Evolutionary conservation across 2,113 vertebrate genomes (phyloP).

Genomic region (Piaya cayana): DNA sequence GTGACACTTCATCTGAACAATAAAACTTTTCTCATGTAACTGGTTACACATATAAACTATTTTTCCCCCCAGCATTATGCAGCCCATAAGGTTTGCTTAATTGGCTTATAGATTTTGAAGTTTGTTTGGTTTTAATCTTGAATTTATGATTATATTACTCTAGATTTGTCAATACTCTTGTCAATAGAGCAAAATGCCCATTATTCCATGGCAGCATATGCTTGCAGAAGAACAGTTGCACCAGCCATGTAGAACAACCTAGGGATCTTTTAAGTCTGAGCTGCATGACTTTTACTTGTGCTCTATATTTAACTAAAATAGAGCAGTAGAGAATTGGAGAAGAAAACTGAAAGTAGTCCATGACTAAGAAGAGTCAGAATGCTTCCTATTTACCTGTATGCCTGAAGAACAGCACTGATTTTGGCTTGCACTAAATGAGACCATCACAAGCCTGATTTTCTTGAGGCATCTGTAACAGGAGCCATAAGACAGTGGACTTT

Average conservation of each 20-base stretch:
- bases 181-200: not conserved
- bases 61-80: not conserved
- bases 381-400: not conserved
- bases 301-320: not conserved
- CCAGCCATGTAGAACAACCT: not conserved
- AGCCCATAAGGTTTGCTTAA: not conserved
- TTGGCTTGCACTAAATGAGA: not conserved
- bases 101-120: conserved; percentile 9
- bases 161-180: not conserved
- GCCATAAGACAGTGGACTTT: not conserved
- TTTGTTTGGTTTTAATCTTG: conserved; percentile 14
- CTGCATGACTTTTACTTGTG: not conserved
- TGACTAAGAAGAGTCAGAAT: not conserved
- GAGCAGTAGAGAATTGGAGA: not conserved
- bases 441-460: not conserved
- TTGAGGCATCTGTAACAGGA: not conserved
- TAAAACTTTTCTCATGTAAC: not conserved
- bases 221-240: not conserved
- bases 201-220: not conserved
- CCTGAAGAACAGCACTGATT: not conserved
- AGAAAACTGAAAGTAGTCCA: not conserved
- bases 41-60: not conserved
- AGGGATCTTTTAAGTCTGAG: not conserved
- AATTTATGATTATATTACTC: not conserved
- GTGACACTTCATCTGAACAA: too few relatives aligned